These are phyloP conservation scores for Syrista parreyssii DNA, from an alignment of 2,888 invertebrate genomes.

Conservation along the genomic window DNA sequence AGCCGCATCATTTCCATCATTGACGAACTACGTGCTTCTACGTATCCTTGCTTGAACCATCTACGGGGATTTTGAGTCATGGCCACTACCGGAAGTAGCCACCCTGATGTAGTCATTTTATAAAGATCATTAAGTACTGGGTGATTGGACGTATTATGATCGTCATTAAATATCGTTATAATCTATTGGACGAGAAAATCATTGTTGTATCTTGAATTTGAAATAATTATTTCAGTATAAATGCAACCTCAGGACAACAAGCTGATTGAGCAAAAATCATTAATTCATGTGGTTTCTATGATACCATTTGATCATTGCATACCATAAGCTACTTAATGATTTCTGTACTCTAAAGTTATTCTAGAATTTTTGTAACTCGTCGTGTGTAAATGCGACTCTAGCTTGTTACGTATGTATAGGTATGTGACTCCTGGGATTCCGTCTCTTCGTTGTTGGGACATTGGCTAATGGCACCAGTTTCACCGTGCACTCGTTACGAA, in stretches of 20 bases:
- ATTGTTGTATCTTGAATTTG: neutral
- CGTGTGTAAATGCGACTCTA: neutral
- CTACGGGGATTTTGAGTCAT: neutral
- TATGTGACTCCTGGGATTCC: neutral
- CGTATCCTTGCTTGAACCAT: neutral
- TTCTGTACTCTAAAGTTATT: neutral
- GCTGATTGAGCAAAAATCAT: neutral
- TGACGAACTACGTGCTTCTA: conserved; percentile 28
- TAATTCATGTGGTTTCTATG: neutral
- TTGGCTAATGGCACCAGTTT: conserved; percentile 55
- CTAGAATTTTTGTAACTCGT: neutral
- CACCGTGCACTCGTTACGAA: conserved; percentile 48
- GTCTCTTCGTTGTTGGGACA: neutral
- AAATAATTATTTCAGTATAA: neutral
- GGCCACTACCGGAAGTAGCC: neutral
- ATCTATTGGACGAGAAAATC: neutral
- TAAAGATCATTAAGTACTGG: neutral
- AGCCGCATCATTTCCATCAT: conserved; percentile 57
- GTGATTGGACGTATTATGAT: neutral
- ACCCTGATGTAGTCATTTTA: neutral
- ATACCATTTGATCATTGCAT: no score
- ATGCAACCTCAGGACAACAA: neutral
- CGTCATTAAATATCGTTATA: neutral
- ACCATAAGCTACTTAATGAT: neutral
- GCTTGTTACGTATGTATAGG: neutral